Evolutionary conservation across 2,113 vertebrate genomes (phyloP).

Genomic region (Hydrolagus affinis): DNA sequence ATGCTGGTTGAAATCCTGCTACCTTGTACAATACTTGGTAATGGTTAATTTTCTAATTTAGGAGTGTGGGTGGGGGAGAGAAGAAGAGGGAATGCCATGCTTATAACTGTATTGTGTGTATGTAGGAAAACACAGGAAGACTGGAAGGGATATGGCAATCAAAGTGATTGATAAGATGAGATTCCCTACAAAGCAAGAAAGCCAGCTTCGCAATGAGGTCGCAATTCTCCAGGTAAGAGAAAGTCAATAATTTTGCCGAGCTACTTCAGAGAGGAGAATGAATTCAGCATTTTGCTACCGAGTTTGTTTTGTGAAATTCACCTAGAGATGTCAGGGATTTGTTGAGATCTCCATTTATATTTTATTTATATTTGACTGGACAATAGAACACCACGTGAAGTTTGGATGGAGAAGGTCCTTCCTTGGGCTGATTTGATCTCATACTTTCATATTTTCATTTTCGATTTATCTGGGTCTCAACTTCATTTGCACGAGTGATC

Average conservation of each 20-base stretch:
- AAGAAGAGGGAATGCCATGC: neutral
- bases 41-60: neutral
- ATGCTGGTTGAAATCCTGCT: neutral
- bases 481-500: too few species aligned
- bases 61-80: neutral
- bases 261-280: neutral
- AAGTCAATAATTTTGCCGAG: neutral
- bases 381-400: neutral
- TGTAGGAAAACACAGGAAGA: conserved; percentile 92
- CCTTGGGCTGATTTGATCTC: too few species aligned
- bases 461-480: too few species aligned
- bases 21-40: neutral
- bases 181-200: conserved; percentile 97
- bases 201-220: conserved; percentile 94
- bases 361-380: neutral
- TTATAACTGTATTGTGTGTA: conserved; percentile 22
- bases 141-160: conserved; percentile 94
- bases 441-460: too few species aligned
- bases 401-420: too few species aligned
- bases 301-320: neutral
- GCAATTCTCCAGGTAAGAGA: conserved; percentile 90
- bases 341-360: neutral
- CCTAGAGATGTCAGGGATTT: neutral
- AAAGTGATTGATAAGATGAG: conserved; percentile 98
- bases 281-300: neutral